These are phyloP conservation scores for Apis laboriosa DNA, from an alignment of 1,140 invertebrate species.

Conservation along the genomic window DNA sequence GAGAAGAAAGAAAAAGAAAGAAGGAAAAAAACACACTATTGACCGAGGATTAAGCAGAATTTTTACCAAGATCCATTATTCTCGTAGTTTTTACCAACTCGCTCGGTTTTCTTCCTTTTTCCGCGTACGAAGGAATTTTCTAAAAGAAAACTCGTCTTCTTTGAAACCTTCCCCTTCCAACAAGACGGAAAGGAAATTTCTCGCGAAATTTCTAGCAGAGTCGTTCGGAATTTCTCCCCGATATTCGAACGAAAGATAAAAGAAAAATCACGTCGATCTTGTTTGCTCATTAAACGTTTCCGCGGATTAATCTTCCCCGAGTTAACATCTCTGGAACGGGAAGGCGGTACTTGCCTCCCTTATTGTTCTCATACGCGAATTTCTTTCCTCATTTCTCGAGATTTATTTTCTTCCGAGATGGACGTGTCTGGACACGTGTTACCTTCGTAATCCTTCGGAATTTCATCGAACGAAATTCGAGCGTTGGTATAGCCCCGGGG, in stretches of 20 bases:
- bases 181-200: not conserved
- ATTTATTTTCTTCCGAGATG: not conserved
- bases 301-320: not conserved
- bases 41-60: not conserved
- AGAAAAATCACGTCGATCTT: conserved; percentile 1
- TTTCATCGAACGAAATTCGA: conserved; percentile 34
- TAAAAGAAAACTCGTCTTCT: not conserved
- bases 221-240: not conserved
- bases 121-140: conserved; percentile 11
- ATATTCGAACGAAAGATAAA: not conserved
- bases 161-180: not conserved
- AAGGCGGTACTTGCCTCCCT: not conserved
- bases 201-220: not conserved
- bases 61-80: conserved; percentile 22
- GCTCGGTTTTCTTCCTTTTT: not conserved
- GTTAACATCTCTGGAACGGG: not conserved
- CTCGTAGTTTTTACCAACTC: not conserved
- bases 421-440: conserved; percentile 33
- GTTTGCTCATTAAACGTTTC: conserved; percentile 20
- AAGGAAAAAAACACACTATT: not conserved
- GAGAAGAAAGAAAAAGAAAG: too few species aligned
- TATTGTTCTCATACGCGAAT: too few species aligned
- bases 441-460: conserved; percentile 33
- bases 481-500: conserved; percentile 41
- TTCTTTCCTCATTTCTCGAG: not conserved